A percentile compares a stretch with the other conserved stretches of the same genome.
phyloP scores from a whole-genome alignment of 2,888 invertebrate species.

The Stegana nigrithorax region DNA sequence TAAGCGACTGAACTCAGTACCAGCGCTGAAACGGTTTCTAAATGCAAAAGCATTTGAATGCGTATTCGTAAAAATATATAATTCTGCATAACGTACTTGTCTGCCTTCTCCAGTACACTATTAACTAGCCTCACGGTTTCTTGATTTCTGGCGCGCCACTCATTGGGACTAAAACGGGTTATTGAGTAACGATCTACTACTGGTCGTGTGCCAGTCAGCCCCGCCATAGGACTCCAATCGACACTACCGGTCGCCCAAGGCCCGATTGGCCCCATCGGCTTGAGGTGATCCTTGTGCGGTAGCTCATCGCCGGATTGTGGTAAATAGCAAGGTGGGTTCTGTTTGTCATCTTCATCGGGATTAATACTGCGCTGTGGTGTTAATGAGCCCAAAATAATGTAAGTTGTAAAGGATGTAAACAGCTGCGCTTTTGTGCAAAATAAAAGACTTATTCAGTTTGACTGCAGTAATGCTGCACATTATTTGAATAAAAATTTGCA shows the following conservation, averaged over 20 bases:
- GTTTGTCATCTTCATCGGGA: slow-evolving; percentile 54
- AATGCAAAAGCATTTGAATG: slow-evolving; percentile 53
- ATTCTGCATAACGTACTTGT: slow-evolving; percentile 63
- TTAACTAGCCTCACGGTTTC: slow-evolving; percentile 69
- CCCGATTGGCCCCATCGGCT: slow-evolving; percentile 71
- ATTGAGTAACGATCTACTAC: slow-evolving; percentile 81
- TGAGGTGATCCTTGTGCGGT: slow-evolving; percentile 60
- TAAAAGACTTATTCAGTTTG: neutral
- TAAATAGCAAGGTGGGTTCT: slow-evolving; percentile 70
- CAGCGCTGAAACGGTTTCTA: slow-evolving; percentile 73
- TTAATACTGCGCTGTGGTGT: slow-evolving; percentile 44
- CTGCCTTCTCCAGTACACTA: slow-evolving; percentile 71
- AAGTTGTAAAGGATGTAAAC: neutral
- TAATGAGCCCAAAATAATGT: too few relatives aligned
- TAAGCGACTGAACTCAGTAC: slow-evolving; percentile 75
- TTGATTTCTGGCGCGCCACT: slow-evolving; percentile 77
- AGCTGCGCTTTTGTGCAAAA: neutral
- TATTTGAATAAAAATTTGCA: too few relatives aligned
- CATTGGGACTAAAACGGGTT: slow-evolving; percentile 78
- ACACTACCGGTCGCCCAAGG: slow-evolving; percentile 81
- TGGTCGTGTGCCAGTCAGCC: slow-evolving; percentile 80
- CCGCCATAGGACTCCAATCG: slow-evolving; percentile 78
- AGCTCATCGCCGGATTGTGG: slow-evolving; percentile 72
- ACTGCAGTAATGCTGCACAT: too few relatives aligned
- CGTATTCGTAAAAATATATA: neutral